Evolutionary conservation across 2,888 invertebrate species (phyloP), one percentile per base, ranked within the genome.

Genomic region (Myopa tessellatipennis): DNA sequence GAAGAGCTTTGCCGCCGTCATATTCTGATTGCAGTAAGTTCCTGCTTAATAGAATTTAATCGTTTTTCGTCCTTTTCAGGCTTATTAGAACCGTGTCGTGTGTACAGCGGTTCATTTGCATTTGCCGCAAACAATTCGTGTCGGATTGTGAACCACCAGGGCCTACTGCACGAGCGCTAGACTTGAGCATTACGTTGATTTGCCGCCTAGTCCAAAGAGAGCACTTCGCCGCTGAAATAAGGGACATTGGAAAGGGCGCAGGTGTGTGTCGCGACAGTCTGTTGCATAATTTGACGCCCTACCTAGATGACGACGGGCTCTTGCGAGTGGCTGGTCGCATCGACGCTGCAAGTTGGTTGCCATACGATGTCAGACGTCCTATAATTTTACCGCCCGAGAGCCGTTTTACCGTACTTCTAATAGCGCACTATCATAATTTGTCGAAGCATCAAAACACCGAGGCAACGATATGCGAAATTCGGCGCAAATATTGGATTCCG

Each of bases 51-150:
- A 12, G 58, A 71, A 26, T 72, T 76, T 50, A 55, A 68, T 34
- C 36, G 58, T 12, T 72, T 78, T 45, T 76, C 76, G 26, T 76
- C 68, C 4, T 40, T 78, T n/a, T 52, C 50, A 78, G 60, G 16
- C 72, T 78, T 0, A 50, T 52, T 26, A 69, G 74, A 45, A 61
- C 58, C 1, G 34, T 34, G 0, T 76, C 61, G 12, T 74, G 74
- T 76, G 58, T 26, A 73, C 1, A 6, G 72, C 4, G 50, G 71
- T 45, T 78, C 71, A 14, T 10, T 55, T n/a, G 1, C 52, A 40
- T 26, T 10, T 6, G 58, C n/a, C 58, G 58, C 16, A 58, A n/a
- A 58, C 7, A 12, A 14, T 16, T n/a, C 18, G 18, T 12, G 8
- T 58, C n/a, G 1, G 14, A 58, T n/a, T 16, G 18, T n/a, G 14